A percentile compares a stretch with the other conserved stretches of the same genome.
phyloP scores from a whole-genome alignment of 1,140 invertebrate genomes.

The Mercenaria mercenaria region DNA sequence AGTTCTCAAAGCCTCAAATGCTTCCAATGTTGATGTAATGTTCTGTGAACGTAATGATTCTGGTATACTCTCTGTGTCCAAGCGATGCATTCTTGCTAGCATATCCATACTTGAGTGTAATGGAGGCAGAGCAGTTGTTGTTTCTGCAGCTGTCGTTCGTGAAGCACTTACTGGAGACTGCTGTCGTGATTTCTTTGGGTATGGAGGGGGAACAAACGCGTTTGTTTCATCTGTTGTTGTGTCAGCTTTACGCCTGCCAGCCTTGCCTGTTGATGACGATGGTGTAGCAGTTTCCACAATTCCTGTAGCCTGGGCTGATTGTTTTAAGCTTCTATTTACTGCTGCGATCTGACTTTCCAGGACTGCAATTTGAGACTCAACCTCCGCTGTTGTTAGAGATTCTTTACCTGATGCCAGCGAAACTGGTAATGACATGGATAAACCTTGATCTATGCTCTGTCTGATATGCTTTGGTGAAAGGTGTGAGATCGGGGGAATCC shows the following conservation, averaged over 20 bases:
- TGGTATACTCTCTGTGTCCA: constrained; percentile 52
- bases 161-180: constrained; percentile 51
- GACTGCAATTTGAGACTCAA: constrained; percentile 57
- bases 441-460: constrained; percentile 32
- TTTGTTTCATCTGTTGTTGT: constrained; percentile 22
- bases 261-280: constrained; percentile 44
- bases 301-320: constrained; percentile 3
- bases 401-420: constrained; percentile 51
- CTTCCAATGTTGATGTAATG: constrained; percentile 52
- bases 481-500: constrained; percentile 61
- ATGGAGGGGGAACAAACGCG: constrained; percentile 41
- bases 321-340: constrained; percentile 57
- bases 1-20: constrained; percentile 58
- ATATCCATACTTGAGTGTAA: constrained; percentile 62
- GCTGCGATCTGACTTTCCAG: constrained; percentile 60
- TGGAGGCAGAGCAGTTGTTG: constrained; percentile 8
- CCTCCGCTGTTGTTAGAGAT: constrained; percentile 61
- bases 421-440: constrained; percentile 62
- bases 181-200: constrained; percentile 54
- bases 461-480: constrained; percentile 65
- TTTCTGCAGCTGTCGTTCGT: neutral
- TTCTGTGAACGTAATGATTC: constrained; percentile 62
- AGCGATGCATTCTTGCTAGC: constrained; percentile 48
- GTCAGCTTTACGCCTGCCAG: constrained; percentile 49
- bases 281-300: constrained; percentile 36